Evolutionary conservation across 2,113 vertebrate genomes (phyloP).

Genomic region (Apteryx owenii): DNA sequence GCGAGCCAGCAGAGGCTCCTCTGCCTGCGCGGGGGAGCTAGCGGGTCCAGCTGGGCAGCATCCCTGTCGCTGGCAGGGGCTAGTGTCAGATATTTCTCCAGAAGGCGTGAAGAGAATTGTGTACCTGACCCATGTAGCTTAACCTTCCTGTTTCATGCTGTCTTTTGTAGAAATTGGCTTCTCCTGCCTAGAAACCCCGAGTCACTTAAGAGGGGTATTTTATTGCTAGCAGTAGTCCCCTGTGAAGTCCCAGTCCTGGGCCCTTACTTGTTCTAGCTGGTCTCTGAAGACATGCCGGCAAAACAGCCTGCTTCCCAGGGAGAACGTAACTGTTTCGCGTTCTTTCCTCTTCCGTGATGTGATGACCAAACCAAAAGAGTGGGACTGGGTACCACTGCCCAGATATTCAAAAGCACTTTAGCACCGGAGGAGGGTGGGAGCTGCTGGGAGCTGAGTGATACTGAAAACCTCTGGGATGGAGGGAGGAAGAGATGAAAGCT

Average conservation of each 20-base stretch:
- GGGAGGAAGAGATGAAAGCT: background rate
- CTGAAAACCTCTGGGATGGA: background rate
- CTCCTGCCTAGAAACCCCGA: background rate
- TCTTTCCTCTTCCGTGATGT: background rate
- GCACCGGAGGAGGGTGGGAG: background rate
- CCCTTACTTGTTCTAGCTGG: background rate
- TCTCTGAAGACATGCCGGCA: background rate
- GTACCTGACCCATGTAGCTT: background rate
- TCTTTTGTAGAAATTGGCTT: background rate
- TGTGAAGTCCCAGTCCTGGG: background rate
- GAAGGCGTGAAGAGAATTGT: background rate
- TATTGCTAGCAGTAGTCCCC: conserved; percentile 4
- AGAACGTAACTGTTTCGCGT: background rate
- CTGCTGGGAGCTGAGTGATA: background rate
- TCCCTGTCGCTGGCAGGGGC: background rate
- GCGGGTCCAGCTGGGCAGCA: background rate
- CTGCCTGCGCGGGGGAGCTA: background rate
- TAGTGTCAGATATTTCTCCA: background rate
- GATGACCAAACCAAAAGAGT: background rate
- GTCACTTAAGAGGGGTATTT: background rate
- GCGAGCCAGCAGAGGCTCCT: background rate
- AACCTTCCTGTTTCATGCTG: background rate
- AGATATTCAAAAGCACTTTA: background rate
- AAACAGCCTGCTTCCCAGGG: background rate
- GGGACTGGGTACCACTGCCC: background rate